Base-by-base conservation (phyloP, 1,140 invertebrate genomes). In the Neodiprion fabricii region DNA sequence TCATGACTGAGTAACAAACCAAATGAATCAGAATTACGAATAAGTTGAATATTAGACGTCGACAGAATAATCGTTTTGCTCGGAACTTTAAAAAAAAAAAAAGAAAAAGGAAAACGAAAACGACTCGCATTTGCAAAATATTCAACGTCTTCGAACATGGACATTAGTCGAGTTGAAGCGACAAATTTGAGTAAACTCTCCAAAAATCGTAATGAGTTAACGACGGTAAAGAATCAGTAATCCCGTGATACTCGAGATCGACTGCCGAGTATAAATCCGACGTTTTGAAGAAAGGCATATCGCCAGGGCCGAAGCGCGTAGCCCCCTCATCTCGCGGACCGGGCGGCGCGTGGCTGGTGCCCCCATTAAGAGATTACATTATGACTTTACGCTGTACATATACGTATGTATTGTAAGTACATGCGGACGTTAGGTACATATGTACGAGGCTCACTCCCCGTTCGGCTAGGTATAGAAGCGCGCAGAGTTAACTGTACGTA, bases 361-460 rank as follows among this genome's bases (percentile, higher is more conserved):
- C 75, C 78, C 78, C 80, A 81, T 81, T 81, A 81, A 79, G 80
- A 81, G 80, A 81, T 81, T 81, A 81, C 80, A 79, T 81, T 81
- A 81, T 79, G 78, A 78, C 74, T 81, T 77, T 74, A 77, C 80
- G 79, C 78, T 79, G 77, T 78, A 73, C 76, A 74, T 21, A 61
- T 7, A 40, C 28, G 53, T 61, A 61, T 61, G 53, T 11, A 61
- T 17, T 17, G 53, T 61, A 61, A 5, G 53, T 61, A 61, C 53
- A 40, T 40, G 53, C 4, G 9, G 28, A 40, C 28, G 5, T 40
- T 5, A 40, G 2, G 5, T 40, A 40, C 1, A 9, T 61, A 12
- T 61, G 5, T 17, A 61, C 53, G 28, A 40, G 28, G 28, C 28
- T 40, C 28, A 40, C 28, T 40, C 28, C 28, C 28, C 28, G 53